These are phyloP conservation scores for Mythimna ferrago DNA, from an alignment of 2,888 invertebrate genomes.

Conservation along the genomic window DNA sequence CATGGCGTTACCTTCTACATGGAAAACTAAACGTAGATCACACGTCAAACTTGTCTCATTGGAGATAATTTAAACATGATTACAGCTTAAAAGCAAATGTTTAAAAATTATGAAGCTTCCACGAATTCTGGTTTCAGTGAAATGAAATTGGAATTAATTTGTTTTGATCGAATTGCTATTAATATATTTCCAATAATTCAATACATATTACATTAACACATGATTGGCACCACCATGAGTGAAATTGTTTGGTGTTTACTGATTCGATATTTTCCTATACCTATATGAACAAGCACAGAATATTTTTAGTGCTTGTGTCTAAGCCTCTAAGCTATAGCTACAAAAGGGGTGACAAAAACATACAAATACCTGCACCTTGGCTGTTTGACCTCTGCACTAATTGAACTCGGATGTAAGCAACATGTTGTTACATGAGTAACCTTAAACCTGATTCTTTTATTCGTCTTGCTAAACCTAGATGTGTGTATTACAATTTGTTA, in stretches of 20 bases:
- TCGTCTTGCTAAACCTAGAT: constrained; percentile 25
- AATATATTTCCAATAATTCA: constrained; percentile 13
- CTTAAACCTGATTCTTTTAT: constrained; percentile 40
- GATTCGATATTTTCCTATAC: not conserved
- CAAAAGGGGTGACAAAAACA: too few species aligned
- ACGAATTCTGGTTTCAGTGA: constrained; percentile 6
- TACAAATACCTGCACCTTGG: not conserved
- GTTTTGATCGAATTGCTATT: constrained; percentile 4
- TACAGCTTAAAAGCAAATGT: not conserved
- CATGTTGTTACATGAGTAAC: constrained; percentile 17
- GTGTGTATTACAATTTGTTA: constrained; percentile 27
- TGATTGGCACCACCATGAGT: not conserved
- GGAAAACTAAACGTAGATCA: constrained; percentile 23
- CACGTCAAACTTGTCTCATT: not conserved
- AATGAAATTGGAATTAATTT: constrained; percentile 3
- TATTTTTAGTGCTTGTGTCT: not conserved
- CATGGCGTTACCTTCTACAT: constrained; percentile 60
- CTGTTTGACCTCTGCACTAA: constrained; percentile 11
- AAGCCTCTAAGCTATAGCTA: too few species aligned
- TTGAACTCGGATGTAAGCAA: constrained; percentile 15
- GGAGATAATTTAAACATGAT: constrained; percentile 1
- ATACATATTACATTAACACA: not conserved
- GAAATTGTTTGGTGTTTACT: not conserved
- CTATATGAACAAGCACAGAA: not conserved
- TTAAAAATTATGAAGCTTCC: constrained; percentile 2